A percentile compares a stretch with the other conserved stretches of the same genome.
Conservation (phyloP, 1,140 invertebrate genomes). For the Bombus consobrinus region DNA sequence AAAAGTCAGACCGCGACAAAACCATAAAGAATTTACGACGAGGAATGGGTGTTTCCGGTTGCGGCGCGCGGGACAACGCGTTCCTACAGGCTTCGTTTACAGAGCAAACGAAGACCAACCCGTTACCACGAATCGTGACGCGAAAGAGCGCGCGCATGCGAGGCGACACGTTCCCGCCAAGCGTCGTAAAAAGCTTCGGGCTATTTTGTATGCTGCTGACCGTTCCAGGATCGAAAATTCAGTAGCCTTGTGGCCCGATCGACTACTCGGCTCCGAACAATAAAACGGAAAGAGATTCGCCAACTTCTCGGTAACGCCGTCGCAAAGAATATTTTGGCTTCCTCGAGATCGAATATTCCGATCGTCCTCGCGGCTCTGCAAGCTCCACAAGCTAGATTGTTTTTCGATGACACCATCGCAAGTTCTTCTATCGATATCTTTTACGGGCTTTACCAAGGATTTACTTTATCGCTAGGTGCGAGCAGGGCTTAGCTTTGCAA, state of each 20-base stretch:
- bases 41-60: slow-evolving; percentile 21
- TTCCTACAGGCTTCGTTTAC: slow-evolving; percentile 11
- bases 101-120: background rate
- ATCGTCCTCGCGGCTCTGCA: background rate
- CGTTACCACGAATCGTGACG: slow-evolving; percentile 50
- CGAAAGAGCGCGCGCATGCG: slow-evolving; percentile 20
- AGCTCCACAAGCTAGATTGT: background rate
- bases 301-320: background rate
- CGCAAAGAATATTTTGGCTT: background rate
- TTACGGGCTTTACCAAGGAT: background rate
- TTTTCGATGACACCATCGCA: background rate
- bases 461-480: background rate
- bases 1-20: slow-evolving; percentile 53
- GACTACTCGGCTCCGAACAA: too few species aligned
- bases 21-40: slow-evolving; percentile 71
- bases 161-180: slow-evolving; percentile 3
- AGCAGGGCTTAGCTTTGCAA: background rate
- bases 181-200: slow-evolving; percentile 35
- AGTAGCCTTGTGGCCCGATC: background rate
- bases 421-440: background rate
- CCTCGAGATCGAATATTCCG: background rate
- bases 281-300: background rate
- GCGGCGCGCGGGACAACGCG: background rate
- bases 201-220: slow-evolving; percentile 36
- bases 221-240: slow-evolving; percentile 24